Percentiles rank a stretch among this genome's conserved stretches.
These are phyloP conservation scores for Muntiacus muntjak DNA, from an alignment of 2,113 vertebrate species.

Conservation along the genomic window DNA sequence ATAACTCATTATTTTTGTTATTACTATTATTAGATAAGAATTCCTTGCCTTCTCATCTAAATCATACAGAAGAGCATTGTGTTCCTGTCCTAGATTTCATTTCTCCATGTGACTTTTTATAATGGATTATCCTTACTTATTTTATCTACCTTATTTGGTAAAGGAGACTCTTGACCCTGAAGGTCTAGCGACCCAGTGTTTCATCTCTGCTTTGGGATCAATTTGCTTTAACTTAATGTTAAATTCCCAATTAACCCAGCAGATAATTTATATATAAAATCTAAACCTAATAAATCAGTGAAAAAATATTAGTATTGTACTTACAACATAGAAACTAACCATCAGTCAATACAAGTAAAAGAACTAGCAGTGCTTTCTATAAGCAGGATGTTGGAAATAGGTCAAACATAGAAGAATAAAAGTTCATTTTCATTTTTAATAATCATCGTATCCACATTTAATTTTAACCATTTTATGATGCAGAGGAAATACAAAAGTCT, in stretches of 20 bases:
- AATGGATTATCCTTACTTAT: background rate
- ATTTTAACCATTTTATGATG: background rate
- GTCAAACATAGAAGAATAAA: background rate
- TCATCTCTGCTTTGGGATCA: background rate
- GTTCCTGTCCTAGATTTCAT: background rate
- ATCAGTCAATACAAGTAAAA: background rate
- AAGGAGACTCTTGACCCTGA: background rate
- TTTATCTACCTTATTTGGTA: constrained; percentile 3
- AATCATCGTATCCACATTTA: background rate
- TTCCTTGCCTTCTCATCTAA: background rate
- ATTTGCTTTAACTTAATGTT: background rate
- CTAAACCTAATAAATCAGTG: background rate
- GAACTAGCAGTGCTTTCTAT: background rate
- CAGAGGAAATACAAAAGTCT: background rate
- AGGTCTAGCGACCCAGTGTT: background rate
- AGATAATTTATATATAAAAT: background rate
- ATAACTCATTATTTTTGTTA: background rate
- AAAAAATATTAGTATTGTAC: background rate
- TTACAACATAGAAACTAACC: background rate
- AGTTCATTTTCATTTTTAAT: background rate
- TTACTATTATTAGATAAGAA: background rate
- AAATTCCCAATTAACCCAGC: background rate
- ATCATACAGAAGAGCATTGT: background rate
- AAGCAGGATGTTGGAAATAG: background rate
- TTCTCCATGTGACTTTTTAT: background rate